phyloP scores from a whole-genome alignment of 2,888 invertebrate species.

The Ametastegia equiseti region DNA sequence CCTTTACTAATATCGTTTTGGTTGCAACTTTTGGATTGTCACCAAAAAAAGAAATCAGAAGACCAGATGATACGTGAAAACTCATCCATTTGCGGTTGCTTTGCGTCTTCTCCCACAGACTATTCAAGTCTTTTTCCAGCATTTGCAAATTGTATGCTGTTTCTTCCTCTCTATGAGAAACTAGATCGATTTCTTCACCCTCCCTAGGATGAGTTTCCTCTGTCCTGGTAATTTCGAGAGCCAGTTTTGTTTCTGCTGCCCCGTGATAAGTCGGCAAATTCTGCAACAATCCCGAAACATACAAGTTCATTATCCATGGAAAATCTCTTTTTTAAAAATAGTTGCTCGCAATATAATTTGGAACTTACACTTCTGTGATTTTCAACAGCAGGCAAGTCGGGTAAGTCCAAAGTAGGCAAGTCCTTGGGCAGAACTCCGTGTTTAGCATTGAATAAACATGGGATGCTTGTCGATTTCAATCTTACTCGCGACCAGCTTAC shows the following conservation, averaged over 20 bases:
- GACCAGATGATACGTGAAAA: neutral
- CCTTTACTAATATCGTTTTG: conserved; percentile 12
- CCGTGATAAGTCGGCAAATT: neutral
- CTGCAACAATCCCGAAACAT: neutral
- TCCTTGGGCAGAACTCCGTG: neutral
- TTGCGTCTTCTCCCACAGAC: neutral
- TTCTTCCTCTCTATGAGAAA: neutral
- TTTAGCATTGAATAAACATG: neutral
- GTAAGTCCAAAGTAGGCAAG: neutral
- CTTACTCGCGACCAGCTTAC: neutral
- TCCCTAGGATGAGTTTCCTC: neutral
- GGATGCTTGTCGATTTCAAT: neutral
- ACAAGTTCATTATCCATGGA: neutral
- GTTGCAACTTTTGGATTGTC: neutral
- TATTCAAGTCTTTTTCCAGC: no score
- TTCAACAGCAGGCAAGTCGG: neutral
- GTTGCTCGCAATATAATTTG: conserved; percentile 22
- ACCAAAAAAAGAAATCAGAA: neutral
- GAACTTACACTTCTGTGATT: conserved; percentile 8
- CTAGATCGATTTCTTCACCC: neutral
- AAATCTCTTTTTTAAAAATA: neutral
- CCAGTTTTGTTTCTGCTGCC: neutral
- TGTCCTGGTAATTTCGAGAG: neutral
- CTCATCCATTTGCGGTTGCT: neutral
- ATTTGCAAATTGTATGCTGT: neutral